Percentiles rank a stretch among this genome's conserved stretches.
Evolutionary conservation across 35 echinoderm and acorn worm genomes (phyloP).

Genomic region (Heliocidaris tuberculata): DNA sequence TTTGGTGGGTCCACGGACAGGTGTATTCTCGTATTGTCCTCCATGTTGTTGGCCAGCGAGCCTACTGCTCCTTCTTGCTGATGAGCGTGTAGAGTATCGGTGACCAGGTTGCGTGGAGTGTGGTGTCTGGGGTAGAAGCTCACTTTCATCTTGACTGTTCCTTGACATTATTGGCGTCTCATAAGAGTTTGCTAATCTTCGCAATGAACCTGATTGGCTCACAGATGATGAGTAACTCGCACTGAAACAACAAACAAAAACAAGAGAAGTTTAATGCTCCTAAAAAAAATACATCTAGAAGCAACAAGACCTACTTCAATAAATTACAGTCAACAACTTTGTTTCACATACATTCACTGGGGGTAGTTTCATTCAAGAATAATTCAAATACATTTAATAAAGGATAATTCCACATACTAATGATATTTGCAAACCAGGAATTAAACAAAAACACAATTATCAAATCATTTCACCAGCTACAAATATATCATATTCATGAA

Average conservation of each 20-base stretch:
- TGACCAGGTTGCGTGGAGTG: neutral
- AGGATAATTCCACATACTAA: neutral
- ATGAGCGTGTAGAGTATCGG: constrained; percentile 20
- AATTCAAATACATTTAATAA: neutral
- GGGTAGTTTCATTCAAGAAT: neutral
- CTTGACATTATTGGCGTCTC: constrained; percentile 47
- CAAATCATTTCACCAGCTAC: neutral
- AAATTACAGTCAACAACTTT: neutral
- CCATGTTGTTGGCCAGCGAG: neutral
- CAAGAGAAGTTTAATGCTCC: neutral
- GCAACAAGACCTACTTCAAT: neutral
- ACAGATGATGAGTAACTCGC: constrained; percentile 53
- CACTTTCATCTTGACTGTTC: neutral
- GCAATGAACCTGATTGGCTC: neutral
- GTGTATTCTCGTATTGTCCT: constrained; percentile 26
- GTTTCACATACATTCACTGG: neutral
- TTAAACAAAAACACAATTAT: neutral
- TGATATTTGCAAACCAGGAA: neutral
- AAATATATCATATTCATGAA: neutral
- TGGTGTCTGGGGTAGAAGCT: constrained; percentile 37
- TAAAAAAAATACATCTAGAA: neutral
- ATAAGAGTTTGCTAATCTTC: constrained; percentile 40
- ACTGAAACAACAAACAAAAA: constrained; percentile 32
- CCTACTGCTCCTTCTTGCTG: neutral
- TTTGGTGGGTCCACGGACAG: neutral